Evolutionary conservation across 2,888 invertebrate species (phyloP), one percentile per base, ranked within the genome.

Genomic region (Lochmaea capreae): DNA sequence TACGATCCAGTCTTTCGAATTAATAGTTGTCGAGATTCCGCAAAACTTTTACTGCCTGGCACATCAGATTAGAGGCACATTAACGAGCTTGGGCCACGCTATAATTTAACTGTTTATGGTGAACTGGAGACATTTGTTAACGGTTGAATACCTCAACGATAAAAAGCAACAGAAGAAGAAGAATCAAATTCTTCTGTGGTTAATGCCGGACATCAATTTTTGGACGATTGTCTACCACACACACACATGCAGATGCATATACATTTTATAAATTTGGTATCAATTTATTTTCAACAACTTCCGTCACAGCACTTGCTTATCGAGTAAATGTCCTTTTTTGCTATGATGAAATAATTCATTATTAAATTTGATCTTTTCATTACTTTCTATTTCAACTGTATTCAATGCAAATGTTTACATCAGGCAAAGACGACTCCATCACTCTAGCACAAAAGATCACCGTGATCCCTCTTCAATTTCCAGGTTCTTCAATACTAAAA

Each of bases 41-140:
- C 85, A 82, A 85, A 71, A 79, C 84, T 83, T 86, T 87, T 86
- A 86, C 85, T 85, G 84, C 82, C 82, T 83, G 83, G 82, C 85
- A 83, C 85, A 87, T 86, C 87, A 86, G 87, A 87, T 87, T 87
- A 86, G 86, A 85, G 83, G 58, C 62, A 84, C 86, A 86, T 86
- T 87, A 87, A 87, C 85, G 83, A 84, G 82, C 83, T 83, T 75
- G 82, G 83, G 81, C 83, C 83, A 80, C 81, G 83, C 86, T 87
- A 87, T 87, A 86, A 87, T 87, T 87, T 87, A 83, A 82, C 85
- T 86, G 82, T 87, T 87, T 87, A 83, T 83, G 83, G 82, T 81
- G 79, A 81, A 80, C 79, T 74, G 80, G 76, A 74, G 82, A 82
- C 81, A 81, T 81, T 82, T 81, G 83, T 83, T 83, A 80, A 79